These are phyloP conservation scores for Eospalax fontanierii DNA, from an alignment of 2,797 vertebrate species.

Conservation along the genomic window DNA sequence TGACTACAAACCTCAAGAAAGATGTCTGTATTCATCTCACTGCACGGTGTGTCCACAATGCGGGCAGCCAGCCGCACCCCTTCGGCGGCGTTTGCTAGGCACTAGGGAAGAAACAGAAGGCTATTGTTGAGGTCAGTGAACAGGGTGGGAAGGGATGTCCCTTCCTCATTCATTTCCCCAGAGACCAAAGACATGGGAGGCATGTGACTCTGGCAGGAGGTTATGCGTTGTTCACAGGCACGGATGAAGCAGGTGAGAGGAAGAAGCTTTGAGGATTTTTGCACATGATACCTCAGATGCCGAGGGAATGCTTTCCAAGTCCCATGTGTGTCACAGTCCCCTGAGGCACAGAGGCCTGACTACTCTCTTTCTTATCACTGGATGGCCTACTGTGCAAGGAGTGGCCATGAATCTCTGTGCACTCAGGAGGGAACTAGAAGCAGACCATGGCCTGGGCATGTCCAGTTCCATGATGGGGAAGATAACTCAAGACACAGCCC, in stretches of 20 bases:
- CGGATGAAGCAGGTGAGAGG: accelerated
- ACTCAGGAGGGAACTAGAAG: background rate
- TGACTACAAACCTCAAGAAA: conserved; percentile 94
- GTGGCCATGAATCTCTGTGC: too few species aligned
- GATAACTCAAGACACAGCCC: background rate
- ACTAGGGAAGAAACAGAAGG: conserved; percentile 88
- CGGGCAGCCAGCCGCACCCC: conserved; percentile 96
- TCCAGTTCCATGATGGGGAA: background rate
- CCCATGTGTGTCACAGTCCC: background rate
- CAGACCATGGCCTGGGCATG: accelerated
- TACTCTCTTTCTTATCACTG: background rate
- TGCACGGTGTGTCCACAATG: conserved; percentile 98
- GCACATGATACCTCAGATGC: background rate
- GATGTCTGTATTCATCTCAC: conserved; percentile 97
- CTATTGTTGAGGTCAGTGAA: background rate
- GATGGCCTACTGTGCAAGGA: background rate
- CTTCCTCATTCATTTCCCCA: background rate
- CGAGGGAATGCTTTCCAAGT: background rate
- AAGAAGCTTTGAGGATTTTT: background rate
- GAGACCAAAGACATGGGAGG: background rate
- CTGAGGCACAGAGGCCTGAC: background rate
- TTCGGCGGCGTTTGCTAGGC: conserved; percentile 94
- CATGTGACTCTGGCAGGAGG: accelerated
- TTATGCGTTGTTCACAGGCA: background rate
- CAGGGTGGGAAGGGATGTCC: background rate